These are phyloP conservation scores for Odontocerum albicorne DNA, from an alignment of 2,888 invertebrate genomes.

Conservation along the genomic window DNA sequence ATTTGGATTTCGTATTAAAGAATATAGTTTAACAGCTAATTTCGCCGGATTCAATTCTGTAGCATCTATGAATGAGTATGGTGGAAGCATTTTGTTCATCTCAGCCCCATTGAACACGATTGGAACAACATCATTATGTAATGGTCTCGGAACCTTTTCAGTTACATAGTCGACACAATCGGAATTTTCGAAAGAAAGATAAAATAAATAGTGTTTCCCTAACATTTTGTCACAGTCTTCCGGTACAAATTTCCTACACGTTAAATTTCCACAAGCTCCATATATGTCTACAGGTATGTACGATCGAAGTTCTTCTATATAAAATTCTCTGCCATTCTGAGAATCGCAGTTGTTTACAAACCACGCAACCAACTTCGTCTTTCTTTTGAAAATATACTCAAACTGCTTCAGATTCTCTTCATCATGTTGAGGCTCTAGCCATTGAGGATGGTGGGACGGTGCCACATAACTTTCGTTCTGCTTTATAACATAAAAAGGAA, in stretches of 20 bases:
- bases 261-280: conserved; percentile 59
- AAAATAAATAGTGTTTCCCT: conserved; percentile 64
- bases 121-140: conserved; percentile 50
- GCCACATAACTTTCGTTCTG: conserved; percentile 41
- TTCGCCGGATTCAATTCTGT: conserved; percentile 59
- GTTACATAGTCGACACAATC: conserved; percentile 70
- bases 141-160: conserved; percentile 59
- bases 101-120: conserved; percentile 47
- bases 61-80: conserved; percentile 64
- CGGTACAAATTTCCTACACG: conserved; percentile 39
- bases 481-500: conserved; percentile 45
- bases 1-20: conserved; percentile 52
- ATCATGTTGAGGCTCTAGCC: conserved; percentile 37
- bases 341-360: conserved; percentile 57
- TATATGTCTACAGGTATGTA: conserved; percentile 64
- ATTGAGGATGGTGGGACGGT: conserved; percentile 39
- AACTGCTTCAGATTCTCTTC: neutral
- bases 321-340: conserved; percentile 47
- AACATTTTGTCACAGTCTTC: conserved; percentile 44
- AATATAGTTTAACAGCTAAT: conserved; percentile 59
- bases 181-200: conserved; percentile 68
- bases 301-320: conserved; percentile 53
- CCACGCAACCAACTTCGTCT: conserved; percentile 58
- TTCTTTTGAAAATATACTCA: conserved; percentile 38
- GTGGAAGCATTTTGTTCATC: conserved; percentile 51